Evolutionary conservation across 2,888 invertebrate genomes (phyloP).

Genomic region (Siphlonurus alternatus): DNA sequence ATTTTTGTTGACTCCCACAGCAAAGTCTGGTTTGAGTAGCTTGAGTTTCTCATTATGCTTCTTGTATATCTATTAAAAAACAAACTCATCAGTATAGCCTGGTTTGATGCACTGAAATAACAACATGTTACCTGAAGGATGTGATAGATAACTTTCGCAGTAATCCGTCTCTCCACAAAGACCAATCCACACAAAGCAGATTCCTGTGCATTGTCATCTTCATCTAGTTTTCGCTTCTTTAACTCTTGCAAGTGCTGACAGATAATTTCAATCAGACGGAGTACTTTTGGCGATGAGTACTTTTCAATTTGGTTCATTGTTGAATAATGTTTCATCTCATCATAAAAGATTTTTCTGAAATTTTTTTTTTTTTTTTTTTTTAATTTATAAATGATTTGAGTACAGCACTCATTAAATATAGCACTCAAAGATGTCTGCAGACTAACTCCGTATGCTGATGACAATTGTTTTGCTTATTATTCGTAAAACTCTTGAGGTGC

Average conservation of each 20-base stretch:
- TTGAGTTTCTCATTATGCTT: neutral
- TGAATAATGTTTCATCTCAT: constrained; percentile 28
- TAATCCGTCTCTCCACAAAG: constrained; percentile 54
- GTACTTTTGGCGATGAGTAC: constrained; percentile 44
- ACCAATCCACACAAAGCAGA: constrained; percentile 47
- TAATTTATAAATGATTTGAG: too few species aligned
- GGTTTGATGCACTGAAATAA: neutral
- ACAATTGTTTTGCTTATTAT: too few species aligned
- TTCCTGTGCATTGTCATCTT: constrained; percentile 12
- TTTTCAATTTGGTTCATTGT: constrained; percentile 13
- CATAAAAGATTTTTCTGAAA: constrained; percentile 30
- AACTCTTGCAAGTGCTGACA: constrained; percentile 32
- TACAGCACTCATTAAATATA: too few species aligned
- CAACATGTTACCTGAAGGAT: constrained; percentile 32
- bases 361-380: neutral
- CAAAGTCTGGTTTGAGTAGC: neutral
- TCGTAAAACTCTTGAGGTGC: too few species aligned
- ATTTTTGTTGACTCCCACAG: neutral
- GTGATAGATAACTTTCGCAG: constrained; percentile 57
- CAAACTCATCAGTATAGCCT: neutral
- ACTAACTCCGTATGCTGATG: too few species aligned
- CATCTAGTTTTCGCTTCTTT: constrained; percentile 18
- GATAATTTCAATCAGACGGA: constrained; percentile 41
- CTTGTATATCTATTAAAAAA: constrained; percentile 5
- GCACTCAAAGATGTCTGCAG: too few species aligned